Conservation (phyloP, 2,888 invertebrate species). For the Drosophila gaucha region DNA sequence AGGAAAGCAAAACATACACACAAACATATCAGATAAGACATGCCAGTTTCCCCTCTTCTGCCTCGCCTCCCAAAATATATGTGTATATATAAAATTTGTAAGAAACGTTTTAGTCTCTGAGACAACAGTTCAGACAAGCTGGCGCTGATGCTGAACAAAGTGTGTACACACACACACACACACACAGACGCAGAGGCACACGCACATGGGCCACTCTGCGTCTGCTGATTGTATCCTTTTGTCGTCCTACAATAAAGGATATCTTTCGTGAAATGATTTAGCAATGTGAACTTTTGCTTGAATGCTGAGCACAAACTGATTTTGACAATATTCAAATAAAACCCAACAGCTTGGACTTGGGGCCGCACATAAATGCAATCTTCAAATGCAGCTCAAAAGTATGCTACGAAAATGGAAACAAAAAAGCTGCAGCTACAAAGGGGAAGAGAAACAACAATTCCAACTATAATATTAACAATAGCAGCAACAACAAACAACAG, state of each 20-base stretch:
- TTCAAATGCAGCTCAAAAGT: slow-evolving; percentile 11
- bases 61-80: background rate
- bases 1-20: background rate
- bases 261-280: slow-evolving; percentile 4
- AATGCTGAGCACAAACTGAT: too few relatives aligned
- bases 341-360: background rate
- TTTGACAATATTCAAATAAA: background rate
- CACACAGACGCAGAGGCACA: background rate
- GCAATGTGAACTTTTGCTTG: slow-evolving; percentile 8
- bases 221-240: background rate
- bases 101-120: background rate
- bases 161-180: background rate
- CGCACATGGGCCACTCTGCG: too few relatives aligned
- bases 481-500: slow-evolving; percentile 15
- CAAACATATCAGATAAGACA: slow-evolving; percentile 3
- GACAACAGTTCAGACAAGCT: slow-evolving; percentile 8
- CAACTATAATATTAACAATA: slow-evolving; percentile 9
- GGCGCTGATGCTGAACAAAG: slow-evolving; percentile 11
- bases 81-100: too few relatives aligned
- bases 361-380: background rate
- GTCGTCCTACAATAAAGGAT: slow-evolving; percentile 1
- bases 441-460: background rate
- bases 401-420: slow-evolving; percentile 2
- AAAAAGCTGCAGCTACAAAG: background rate
- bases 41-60: slow-evolving; percentile 1